Conservation (phyloP, 1,140 invertebrate species). For the Cydia pomonella region DNA sequence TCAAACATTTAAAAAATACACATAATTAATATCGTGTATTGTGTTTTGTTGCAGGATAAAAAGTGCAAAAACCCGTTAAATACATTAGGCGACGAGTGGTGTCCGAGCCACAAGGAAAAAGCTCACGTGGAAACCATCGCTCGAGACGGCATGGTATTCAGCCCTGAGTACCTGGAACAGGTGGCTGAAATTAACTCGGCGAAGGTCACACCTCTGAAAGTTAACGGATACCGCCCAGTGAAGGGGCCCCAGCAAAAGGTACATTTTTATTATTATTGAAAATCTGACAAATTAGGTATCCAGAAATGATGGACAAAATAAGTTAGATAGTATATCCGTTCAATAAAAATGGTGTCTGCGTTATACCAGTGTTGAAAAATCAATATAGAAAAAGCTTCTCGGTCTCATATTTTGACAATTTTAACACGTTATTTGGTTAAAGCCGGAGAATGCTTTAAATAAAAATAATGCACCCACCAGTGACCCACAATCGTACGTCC, state of each 20-base stretch:
- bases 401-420: too few relatives aligned
- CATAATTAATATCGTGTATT: background rate
- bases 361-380: too few relatives aligned
- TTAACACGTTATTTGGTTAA: too few relatives aligned
- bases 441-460: too few relatives aligned
- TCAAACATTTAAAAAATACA: background rate
- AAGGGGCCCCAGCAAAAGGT: background rate
- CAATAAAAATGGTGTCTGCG: too few relatives aligned
- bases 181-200: background rate
- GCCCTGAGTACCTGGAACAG: background rate
- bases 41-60: conserved; percentile 10
- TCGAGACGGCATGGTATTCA: background rate
- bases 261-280: background rate
- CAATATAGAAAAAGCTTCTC: too few relatives aligned
- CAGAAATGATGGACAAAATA: too few relatives aligned
- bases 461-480: too few relatives aligned
- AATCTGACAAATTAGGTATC: too few relatives aligned
- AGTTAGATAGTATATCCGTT: too few relatives aligned
- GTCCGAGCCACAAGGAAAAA: conserved; percentile 38
- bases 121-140: background rate
- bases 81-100: conserved; percentile 47
- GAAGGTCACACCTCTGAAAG: background rate
- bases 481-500: too few relatives aligned
- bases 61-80: conserved; percentile 14
- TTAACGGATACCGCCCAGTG: background rate